Percentiles rank a stretch among this genome's conserved stretches.
Evolutionary conservation across 2,113 vertebrate genomes (phyloP).

Genomic region (Rana temporaria): DNA sequence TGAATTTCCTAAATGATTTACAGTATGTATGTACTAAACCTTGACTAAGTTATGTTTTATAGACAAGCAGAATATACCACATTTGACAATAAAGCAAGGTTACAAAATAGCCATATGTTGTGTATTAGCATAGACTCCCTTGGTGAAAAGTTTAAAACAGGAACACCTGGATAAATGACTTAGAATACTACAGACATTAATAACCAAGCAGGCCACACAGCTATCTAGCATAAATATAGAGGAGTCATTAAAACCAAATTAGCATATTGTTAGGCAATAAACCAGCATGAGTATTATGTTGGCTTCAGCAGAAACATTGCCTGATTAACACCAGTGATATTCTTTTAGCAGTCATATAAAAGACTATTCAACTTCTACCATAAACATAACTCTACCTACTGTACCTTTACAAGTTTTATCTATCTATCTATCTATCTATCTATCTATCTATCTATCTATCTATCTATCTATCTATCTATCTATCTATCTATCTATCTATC

Average conservation of each 20-base stretch:
- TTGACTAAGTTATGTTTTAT: background rate
- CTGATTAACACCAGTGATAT: conserved; percentile 23
- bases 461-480: no score
- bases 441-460: no score
- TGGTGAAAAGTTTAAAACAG: conserved; percentile 24
- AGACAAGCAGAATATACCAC: background rate
- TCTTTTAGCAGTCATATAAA: conserved; percentile 24
- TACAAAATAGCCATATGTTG: conserved; percentile 29
- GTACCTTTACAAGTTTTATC: no score
- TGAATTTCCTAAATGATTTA: background rate
- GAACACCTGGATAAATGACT: conserved; percentile 34
- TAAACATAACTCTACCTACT: background rate
- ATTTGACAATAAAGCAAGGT: conserved; percentile 10
- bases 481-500: no score
- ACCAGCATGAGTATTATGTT: conserved; percentile 12
- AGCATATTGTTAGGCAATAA: conserved; percentile 36
- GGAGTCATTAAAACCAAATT: conserved; percentile 20
- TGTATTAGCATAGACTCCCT: conserved; percentile 24
- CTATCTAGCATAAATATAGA: conserved; percentile 26
- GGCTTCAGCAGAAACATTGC: conserved; percentile 19
- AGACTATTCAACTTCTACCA: background rate
- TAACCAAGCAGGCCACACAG: conserved; percentile 26
- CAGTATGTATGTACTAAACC: background rate
- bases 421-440: no score
- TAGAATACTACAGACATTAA: conserved; percentile 30